These are phyloP conservation scores for Sminthurinus aureus DNA, from an alignment of 2,888 invertebrate genomes.

Conservation along the genomic window DNA sequence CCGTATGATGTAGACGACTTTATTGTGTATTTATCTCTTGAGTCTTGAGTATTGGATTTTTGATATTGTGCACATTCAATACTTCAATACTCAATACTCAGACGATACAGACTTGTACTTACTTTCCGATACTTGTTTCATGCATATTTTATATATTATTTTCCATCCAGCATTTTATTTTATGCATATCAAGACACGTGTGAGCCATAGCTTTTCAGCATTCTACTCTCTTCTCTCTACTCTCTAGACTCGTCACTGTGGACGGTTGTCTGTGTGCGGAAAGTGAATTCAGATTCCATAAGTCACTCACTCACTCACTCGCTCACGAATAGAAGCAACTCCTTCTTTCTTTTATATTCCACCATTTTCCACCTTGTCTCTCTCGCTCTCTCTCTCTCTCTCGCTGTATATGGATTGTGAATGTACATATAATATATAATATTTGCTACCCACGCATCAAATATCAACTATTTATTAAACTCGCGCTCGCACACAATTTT, in stretches of 20 bases:
- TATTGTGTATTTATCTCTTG: constrained; percentile 36
- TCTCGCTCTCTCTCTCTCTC: background rate
- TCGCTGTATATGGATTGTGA: background rate
- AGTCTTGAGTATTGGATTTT: too few species aligned
- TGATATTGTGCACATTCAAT: too few species aligned
- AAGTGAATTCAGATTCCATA: constrained; percentile 19
- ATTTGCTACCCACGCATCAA: too few species aligned
- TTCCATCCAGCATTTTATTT: too few species aligned
- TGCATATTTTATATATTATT: too few species aligned
- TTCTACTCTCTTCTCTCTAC: background rate
- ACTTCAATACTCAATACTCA: too few species aligned
- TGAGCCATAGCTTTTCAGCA: too few species aligned
- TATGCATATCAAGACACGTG: too few species aligned
- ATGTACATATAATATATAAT: background rate
- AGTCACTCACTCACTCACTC: constrained; percentile 20
- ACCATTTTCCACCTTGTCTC: background rate
- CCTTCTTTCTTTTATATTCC: background rate
- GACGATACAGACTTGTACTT: too few species aligned
- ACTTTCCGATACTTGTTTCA: too few species aligned
- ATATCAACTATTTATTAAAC: too few species aligned
- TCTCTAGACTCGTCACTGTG: background rate
- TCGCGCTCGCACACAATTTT: too few species aligned
- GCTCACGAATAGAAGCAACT: background rate
- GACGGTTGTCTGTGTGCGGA: constrained; percentile 11
- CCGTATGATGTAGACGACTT: constrained; percentile 15